phyloP scores from a whole-genome alignment of 2,797 vertebrate species.

The Champsocephalus gunnari region DNA sequence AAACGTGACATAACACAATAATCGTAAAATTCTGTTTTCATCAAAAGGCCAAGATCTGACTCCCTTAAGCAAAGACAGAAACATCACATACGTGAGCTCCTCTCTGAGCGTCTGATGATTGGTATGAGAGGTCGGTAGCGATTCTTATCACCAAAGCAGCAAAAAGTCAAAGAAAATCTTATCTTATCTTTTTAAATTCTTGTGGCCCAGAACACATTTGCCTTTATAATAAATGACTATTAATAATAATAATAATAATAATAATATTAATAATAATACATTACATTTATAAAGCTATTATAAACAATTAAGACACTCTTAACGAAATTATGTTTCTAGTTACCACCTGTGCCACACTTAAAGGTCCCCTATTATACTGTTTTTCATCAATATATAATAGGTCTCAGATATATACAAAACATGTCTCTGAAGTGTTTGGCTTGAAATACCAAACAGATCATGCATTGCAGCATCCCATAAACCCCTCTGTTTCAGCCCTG shows the following conservation, averaged over 20 bases:
- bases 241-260: no score
- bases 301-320: not conserved
- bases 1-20: no score
- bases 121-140: not conserved
- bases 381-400: no score
- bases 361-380: no score
- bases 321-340: constrained; percentile 11
- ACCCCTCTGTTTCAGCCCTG: no score
- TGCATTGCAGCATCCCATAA: no score
- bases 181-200: constrained; percentile 3
- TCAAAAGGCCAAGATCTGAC: constrained; percentile 20
- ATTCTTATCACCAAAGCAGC: constrained; percentile 20
- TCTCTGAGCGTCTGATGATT: constrained; percentile 15
- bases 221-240: constrained; percentile 1
- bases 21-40: not conserved
- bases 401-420: no score
- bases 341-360: constrained; percentile 6
- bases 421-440: no score
- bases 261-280: no score
- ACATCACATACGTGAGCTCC: constrained; percentile 1
- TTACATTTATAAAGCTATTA: no score
- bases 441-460: no score
- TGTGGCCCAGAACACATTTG: not conserved
- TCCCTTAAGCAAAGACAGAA: constrained; percentile 7
- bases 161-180: not conserved